Conservation (phyloP, 2,113 vertebrate genomes). For the Microtus montanus region DNA sequence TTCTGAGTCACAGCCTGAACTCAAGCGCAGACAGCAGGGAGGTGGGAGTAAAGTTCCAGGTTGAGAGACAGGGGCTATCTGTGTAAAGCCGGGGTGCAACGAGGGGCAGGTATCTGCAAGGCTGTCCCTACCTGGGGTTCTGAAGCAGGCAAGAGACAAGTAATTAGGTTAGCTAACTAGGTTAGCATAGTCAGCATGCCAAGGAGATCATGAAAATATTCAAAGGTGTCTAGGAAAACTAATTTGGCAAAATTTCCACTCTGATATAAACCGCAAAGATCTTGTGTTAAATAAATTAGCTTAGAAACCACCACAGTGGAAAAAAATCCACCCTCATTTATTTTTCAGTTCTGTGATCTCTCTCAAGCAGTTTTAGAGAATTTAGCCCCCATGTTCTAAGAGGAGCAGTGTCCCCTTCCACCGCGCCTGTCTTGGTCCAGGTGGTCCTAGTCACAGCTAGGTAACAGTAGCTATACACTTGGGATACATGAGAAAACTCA, state of each 20-base stretch:
- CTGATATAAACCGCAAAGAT: not conserved
- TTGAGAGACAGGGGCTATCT: not conserved
- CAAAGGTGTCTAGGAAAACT: not conserved
- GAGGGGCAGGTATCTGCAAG: not conserved
- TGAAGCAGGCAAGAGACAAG: not conserved
- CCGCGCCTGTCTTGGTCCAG: not conserved
- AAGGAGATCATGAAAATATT: not conserved
- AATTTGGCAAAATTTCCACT: not conserved
- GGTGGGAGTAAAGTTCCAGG: not conserved
- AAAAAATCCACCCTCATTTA: not conserved
- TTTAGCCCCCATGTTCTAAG: not conserved
- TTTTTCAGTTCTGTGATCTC: not conserved
- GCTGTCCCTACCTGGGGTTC: not conserved
- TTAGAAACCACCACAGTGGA: not conserved
- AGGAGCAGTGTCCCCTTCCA: not conserved
- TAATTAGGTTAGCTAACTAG: not conserved
- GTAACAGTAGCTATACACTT: not conserved
- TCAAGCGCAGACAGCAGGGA: not conserved
- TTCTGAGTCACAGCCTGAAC: not conserved
- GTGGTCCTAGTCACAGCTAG: not conserved
- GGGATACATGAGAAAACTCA: not conserved
- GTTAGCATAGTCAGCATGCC: not conserved
- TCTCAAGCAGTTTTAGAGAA: slow-evolving; percentile 3
- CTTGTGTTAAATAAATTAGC: not conserved
- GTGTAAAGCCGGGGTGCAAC: rapidly evolving